Evolutionary conservation across 2,888 invertebrate species (phyloP).

Genomic region (Drosophila sordidula): DNA sequence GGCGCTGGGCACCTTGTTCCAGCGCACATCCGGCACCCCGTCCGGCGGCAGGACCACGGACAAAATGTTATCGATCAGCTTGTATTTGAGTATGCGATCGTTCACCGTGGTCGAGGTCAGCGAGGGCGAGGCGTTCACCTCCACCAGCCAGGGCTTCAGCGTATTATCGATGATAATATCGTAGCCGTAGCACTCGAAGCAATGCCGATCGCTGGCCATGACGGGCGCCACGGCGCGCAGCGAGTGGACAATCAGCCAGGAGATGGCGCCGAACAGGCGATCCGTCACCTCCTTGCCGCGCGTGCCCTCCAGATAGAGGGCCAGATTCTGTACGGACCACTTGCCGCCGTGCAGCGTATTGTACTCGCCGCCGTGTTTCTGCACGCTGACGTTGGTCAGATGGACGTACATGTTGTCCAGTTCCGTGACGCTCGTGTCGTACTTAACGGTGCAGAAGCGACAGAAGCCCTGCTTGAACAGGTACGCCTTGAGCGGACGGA

Average conservation of each 20-base stretch:
- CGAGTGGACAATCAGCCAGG: constrained; percentile 96
- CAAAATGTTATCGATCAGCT: constrained; percentile 95
- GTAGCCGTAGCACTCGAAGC: constrained; percentile 92
- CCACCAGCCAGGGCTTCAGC: constrained; percentile 96
- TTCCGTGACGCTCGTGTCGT: constrained; percentile 94
- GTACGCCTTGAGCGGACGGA: constrained; percentile 96
- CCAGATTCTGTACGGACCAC: constrained; percentile 95
- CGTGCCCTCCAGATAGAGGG: constrained; percentile 95
- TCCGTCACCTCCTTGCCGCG: constrained; percentile 95
- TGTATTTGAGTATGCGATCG: constrained; percentile 96
- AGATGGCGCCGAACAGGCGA: constrained; percentile 94
- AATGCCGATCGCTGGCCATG: constrained; percentile 95
- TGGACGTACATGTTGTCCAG: constrained; percentile 97
- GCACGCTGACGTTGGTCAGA: constrained; percentile 97
- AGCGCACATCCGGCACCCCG: constrained; percentile 94
- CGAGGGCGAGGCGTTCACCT: constrained; percentile 97
- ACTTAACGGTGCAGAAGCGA: constrained; percentile 97
- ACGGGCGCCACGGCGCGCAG: constrained; percentile 95
- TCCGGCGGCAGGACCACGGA: constrained; percentile 95
- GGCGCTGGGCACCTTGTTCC: constrained; percentile 92
- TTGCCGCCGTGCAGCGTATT: constrained; percentile 97
- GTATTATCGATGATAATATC: constrained; percentile 98
- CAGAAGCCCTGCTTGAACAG: constrained; percentile 96
- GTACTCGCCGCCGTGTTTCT: constrained; percentile 98
- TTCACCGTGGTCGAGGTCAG: constrained; percentile 96